Conservation (phyloP, 2,797 vertebrate genomes). For the Cirrhinus molitorella region DNA sequence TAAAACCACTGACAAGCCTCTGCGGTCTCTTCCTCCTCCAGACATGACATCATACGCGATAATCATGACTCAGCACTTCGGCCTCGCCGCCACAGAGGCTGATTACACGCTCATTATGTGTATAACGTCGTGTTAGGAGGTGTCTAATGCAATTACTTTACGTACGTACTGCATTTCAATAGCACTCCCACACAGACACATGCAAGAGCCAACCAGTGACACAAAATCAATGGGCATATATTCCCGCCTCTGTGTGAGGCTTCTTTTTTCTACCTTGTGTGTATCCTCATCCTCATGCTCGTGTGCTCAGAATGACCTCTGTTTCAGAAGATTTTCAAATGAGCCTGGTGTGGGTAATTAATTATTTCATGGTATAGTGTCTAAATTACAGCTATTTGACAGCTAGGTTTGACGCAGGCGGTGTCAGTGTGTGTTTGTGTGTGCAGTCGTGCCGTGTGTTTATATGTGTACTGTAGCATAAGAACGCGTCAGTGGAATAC, state of each 20-base stretch:
- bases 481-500: constrained; percentile 20
- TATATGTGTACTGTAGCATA: constrained; percentile 36
- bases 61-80: constrained; percentile 59
- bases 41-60: constrained; percentile 54
- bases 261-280: constrained; percentile 15
- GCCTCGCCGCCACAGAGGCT: constrained; percentile 31
- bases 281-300: constrained; percentile 44
- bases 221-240: constrained; percentile 60
- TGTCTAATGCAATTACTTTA: constrained; percentile 64
- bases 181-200: constrained; percentile 53
- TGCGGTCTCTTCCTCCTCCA: constrained; percentile 34
- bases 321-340: constrained; percentile 54
- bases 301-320: constrained; percentile 46
- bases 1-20: constrained; percentile 19
- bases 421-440: constrained; percentile 22
- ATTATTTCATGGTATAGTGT: constrained; percentile 56
- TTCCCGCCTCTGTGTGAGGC: constrained; percentile 23
- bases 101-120: constrained; percentile 65
- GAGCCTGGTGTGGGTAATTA: constrained; percentile 55
- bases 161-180: constrained; percentile 57
- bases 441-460: constrained; percentile 11
- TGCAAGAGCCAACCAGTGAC: constrained; percentile 46
- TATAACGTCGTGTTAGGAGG: constrained; percentile 60
- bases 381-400: constrained; percentile 48
- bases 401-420: constrained; percentile 19